Percentiles rank a stretch among this genome's conserved stretches.
Evolutionary conservation across 2,888 invertebrate species (phyloP).

Genomic region (Cheilosia urbana): DNA sequence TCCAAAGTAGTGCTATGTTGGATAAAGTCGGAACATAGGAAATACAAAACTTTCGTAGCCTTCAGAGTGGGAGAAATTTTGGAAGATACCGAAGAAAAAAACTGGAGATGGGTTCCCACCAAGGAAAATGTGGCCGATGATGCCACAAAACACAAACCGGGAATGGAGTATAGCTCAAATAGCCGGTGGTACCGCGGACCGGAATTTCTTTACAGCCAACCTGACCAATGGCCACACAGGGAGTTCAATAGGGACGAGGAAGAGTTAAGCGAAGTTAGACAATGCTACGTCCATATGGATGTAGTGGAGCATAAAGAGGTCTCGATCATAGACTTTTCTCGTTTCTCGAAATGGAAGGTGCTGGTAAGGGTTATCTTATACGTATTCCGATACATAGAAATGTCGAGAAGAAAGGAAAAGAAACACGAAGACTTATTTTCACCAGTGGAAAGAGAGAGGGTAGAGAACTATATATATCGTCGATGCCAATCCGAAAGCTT

Average conservation of each 20-base stretch:
- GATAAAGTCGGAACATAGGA: too few relatives aligned
- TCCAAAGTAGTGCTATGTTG: too few relatives aligned
- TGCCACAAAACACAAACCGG: conserved; percentile 5
- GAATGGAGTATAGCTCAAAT: neutral
- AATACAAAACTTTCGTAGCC: too few relatives aligned
- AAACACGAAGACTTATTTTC: neutral
- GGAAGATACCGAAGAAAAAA: conserved; percentile 5
- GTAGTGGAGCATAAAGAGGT: neutral
- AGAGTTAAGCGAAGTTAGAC: neutral
- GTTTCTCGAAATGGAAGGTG: conserved; percentile 4
- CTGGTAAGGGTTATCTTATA: neutral
- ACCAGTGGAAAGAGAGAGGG: neutral
- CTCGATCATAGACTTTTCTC: neutral
- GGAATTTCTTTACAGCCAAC: neutral
- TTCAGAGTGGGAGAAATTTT: conserved; percentile 25
- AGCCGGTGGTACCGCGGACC: conserved; percentile 13
- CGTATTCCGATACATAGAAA: neutral
- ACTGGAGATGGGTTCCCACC: conserved; percentile 21
- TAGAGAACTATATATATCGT: conserved; percentile 3
- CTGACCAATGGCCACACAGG: neutral
- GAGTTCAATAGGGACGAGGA: neutral
- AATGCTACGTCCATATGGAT: neutral
- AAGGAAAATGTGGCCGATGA: conserved; percentile 27
- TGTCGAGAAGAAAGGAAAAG: too few relatives aligned
- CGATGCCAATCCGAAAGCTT: conserved; percentile 1